These are phyloP conservation scores for Anthoptus insignis DNA, from an alignment of 2,888 invertebrate species.

Conservation along the genomic window DNA sequence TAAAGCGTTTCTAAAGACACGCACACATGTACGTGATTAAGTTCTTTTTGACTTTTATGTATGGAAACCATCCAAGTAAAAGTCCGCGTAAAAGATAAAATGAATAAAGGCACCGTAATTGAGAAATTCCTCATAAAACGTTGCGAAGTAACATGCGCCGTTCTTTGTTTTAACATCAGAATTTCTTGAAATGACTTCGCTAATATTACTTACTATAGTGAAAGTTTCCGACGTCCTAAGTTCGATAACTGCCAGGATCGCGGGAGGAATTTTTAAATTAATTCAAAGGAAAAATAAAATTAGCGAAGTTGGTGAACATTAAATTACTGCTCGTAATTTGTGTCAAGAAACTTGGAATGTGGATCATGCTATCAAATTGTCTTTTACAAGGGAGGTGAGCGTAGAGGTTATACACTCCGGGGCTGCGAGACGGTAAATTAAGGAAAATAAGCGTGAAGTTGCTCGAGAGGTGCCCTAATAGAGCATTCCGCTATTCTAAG, in stretches of 20 bases:
- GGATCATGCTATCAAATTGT: conserved; percentile 62
- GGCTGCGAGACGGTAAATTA: conserved; percentile 36
- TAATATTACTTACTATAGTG: conserved; percentile 77
- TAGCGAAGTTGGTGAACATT: conserved; percentile 78
- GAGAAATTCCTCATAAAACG: conserved; percentile 12
- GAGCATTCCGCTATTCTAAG: neutral
- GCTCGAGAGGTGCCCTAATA: conserved; percentile 26
- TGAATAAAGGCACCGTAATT: neutral
- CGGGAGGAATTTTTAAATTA: conserved; percentile 83
- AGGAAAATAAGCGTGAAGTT: conserved; percentile 35
- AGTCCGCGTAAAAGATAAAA: neutral
- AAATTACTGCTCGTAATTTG: conserved; percentile 81
- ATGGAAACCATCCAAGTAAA: neutral
- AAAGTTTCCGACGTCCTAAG: conserved; percentile 75
- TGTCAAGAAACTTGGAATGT: conserved; percentile 75
- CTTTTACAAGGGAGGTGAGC: conserved; percentile 52
- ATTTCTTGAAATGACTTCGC: conserved; percentile 71
- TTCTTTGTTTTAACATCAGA: conserved; percentile 61
- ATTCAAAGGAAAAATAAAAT: conserved; percentile 84
- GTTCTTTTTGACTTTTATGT: neutral
- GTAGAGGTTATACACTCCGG: conserved; percentile 46
- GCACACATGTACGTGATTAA: too few species aligned
- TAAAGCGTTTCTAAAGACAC: too few species aligned
- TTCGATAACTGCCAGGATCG: conserved; percentile 80
- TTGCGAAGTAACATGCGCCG: conserved; percentile 51